Evolutionary conservation across 1,140 invertebrate genomes (phyloP), one percentile per base, ranked within the genome.

Genomic region (Chelonus insularis): DNA sequence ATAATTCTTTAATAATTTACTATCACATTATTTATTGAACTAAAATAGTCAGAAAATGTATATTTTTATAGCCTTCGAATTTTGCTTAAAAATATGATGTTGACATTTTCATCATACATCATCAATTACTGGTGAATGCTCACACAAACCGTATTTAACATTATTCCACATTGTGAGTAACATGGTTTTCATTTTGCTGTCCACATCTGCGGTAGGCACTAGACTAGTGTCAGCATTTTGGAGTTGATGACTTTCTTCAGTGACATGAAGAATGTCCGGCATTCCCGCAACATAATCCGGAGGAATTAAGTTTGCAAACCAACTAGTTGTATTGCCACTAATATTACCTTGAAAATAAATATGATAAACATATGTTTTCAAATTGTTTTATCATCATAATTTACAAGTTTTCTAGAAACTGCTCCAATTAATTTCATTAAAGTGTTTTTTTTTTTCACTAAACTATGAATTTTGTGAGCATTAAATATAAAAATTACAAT

Each of bases 81-180:
- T n/a, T n/a, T n/a, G n/a, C n/a, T n/a, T n/a, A n/a, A n/a, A n/a
- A n/a, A n/a, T n/a, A n/a, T n/a, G n/a, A n/a, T n/a, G n/a, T n/a
- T n/a, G n/a, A n/a, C n/a, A n/a, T n/a, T n/a, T n/a, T n/a, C n/a
- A n/a, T n/a, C n/a, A n/a, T n/a, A n/a, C n/a, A n/a, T n/a, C n/a
- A n/a, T n/a, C n/a, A n/a, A n/a, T n/a, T n/a, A n/a, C n/a, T n/a
- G n/a, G n/a, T 54, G 25, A 57, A 45, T 64, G 57, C 55, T 63
- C 48, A 62, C 34, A 70, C 74, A 73, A 78, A 85, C 91, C 92
- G 81, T 94, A 94, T 85, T 93, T 94, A 48, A 95, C 86, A 79
- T 94, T 94, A 77, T 94, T 93, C 92, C 92, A 94, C 85, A 93
- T 89, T 41, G 91, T 92, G 67, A 92, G 76, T 39, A 94, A 74